These are phyloP conservation scores for Haliclona indistincta DNA, from an alignment of 37 sponge, comb jelly and placozoan species.

Conservation along the genomic window DNA sequence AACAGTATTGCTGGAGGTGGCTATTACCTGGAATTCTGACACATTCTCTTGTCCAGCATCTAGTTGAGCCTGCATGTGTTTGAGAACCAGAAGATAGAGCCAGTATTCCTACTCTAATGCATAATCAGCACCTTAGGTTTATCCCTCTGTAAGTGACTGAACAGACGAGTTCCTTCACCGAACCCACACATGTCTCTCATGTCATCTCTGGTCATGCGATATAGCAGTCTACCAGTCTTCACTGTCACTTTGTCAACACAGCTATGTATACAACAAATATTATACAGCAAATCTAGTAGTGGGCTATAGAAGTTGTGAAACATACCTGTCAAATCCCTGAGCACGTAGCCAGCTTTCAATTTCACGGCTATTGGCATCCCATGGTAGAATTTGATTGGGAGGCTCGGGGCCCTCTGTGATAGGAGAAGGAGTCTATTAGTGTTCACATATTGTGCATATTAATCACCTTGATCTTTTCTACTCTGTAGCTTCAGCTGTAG, in stretches of 20 bases:
- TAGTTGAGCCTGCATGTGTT: conserved; percentile 24
- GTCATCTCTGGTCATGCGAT: conserved; percentile 58
- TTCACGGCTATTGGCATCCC: conserved; percentile 32
- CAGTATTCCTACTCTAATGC: too few species aligned
- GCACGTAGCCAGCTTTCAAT: conserved; percentile 43
- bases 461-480: conserved; percentile 16
- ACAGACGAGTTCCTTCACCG: conserved; percentile 64
- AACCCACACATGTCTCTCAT: conserved; percentile 60
- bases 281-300: too few species aligned
- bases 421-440: background rate
- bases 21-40: conserved; percentile 51
- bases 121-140: conserved; percentile 32
- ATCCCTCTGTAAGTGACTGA: conserved; percentile 72
- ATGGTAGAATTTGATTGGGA: conserved; percentile 43
- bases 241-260: conserved; percentile 48
- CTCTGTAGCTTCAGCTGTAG: conserved; percentile 13
- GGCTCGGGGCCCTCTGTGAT: conserved; percentile 19
- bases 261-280: background rate
- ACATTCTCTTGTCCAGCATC: conserved; percentile 45
- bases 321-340: conserved; percentile 57
- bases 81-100: background rate
- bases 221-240: conserved; percentile 48
- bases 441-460: background rate
- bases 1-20: too few species aligned
- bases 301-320: too few species aligned